Base-by-base conservation (phyloP, 2,888 invertebrate genomes). In the Drosophila formosana region DNA sequence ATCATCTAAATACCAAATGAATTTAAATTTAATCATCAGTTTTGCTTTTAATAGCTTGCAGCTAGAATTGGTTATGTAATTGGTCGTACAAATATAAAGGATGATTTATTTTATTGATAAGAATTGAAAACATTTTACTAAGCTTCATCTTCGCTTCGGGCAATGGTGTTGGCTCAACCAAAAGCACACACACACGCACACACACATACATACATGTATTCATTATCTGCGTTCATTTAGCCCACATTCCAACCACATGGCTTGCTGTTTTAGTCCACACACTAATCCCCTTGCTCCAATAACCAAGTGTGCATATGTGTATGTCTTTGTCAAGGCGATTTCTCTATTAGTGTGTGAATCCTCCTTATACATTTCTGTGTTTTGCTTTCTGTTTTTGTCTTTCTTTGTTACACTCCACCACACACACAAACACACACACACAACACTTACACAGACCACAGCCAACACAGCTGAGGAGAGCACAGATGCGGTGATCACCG, bases 381-480 rank as follows among this genome's bases (percentile, higher is more conserved):
- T 80, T 82, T 88, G 75, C 76, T 76, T 82, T 80, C 66, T 83
- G 79, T 82, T 79, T 69, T 77, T 86, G 80, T 71, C 75, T 81
- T 65, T 74, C 64, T 66, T 58, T 75, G 66, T 50, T 34, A 63
- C 66, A 75, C 50, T 47, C 56, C 55, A 55, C 52, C 45, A 46
- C 57, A 57, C 28, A 56, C 39, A 67, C 61, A 64, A 50, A 66
- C 55, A 53, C 34, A 77, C 60, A 70, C 49, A 43, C 28, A 73
- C 26, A 47, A 41, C 32, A 66, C 58, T 66, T 26, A 23, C 57
- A 13, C 25, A 75, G 46, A 65, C 64, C 26, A 56, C 66, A 50
- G 28, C 32, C 13, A 58, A 39, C 58, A 39, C n/a, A 8, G 30
- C 55, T 37, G 67, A 43, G 50, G 60, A 68, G 18, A 18, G 18